Base-by-base conservation (phyloP, 2,797 vertebrate species). In the Poecilia gillii region DNA sequence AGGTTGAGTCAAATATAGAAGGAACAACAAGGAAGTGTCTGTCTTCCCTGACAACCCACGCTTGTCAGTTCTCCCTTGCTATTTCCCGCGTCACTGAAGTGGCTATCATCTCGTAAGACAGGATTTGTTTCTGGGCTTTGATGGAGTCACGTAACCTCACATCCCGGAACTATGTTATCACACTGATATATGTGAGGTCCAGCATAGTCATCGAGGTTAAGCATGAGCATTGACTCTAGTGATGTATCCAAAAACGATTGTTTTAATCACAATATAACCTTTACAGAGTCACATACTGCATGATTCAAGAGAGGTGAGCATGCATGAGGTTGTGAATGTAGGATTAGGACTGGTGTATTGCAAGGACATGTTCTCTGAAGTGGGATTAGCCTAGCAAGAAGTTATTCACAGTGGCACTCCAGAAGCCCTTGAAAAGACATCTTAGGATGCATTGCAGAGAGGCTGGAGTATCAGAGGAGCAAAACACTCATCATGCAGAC, bases 331-430 rank as follows among this genome's bases (percentile, higher is more conserved):
- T 80, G 75, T 87, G 87, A 92, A 91, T 86, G 85, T 84, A 57
- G 88, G 90, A 92, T 91, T 92, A 92, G 86, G 87, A 86, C 74
- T 46, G 79, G 78, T 75, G 81, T 84, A 86, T 91, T 92, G 82
- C 92, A 87, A 88, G 87, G 89, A 92, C 91, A 87, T 14, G 72
- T 46, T 88, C 92, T 93, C 85, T 94, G 88, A 93, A 94, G 91
- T 86, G 81, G 92, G 91, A 94, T 95, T 94, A 94, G 84, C 72
- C 78, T 79, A 84, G 80, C 71, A 72, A 87, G 81, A 90, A 87
- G 87, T 90, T 89, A 94, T 93, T 94, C 91, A 87, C 80, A 84
- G 88, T 90, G 79, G 73, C 88, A 90, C 87, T 85, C 80, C 75
- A 87, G 79, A 81, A 90, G 87, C 82, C 85, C 84, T 87, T 88